phyloP scores from a whole-genome alignment of 2,113 vertebrate genomes.

The Aegithalos caudatus region DNA sequence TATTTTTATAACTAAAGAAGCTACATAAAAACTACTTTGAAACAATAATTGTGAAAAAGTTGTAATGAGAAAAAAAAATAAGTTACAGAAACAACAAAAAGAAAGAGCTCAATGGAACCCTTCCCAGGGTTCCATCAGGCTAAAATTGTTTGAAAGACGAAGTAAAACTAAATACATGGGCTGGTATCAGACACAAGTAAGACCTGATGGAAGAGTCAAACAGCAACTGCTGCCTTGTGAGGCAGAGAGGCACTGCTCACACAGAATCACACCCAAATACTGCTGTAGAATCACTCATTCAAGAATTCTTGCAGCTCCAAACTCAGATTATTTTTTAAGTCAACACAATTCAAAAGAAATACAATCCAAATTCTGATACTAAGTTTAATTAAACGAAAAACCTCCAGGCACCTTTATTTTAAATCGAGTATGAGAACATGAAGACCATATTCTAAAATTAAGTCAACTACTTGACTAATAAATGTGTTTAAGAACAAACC shows the following conservation, averaged over 20 bases:
- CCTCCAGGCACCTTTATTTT: background rate
- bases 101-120: background rate
- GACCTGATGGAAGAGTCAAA: background rate
- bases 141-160: background rate
- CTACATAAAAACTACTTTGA: background rate
- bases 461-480: background rate
- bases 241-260: background rate
- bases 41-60: background rate
- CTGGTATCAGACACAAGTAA: background rate
- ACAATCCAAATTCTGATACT: background rate
- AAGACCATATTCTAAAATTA: background rate
- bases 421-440: background rate
- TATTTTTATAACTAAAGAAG: background rate
- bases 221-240: background rate
- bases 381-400: background rate
- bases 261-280: fast-evolving
- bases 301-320: background rate
- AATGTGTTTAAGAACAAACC: background rate
- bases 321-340: background rate
- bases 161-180: background rate
- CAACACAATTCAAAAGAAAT: background rate
- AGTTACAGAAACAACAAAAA: background rate
- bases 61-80: background rate
- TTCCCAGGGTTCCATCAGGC: background rate
- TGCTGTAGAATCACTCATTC: background rate